Evolutionary conservation across 1,140 invertebrate genomes (phyloP).

Genomic region (Nautilus pompilius): DNA sequence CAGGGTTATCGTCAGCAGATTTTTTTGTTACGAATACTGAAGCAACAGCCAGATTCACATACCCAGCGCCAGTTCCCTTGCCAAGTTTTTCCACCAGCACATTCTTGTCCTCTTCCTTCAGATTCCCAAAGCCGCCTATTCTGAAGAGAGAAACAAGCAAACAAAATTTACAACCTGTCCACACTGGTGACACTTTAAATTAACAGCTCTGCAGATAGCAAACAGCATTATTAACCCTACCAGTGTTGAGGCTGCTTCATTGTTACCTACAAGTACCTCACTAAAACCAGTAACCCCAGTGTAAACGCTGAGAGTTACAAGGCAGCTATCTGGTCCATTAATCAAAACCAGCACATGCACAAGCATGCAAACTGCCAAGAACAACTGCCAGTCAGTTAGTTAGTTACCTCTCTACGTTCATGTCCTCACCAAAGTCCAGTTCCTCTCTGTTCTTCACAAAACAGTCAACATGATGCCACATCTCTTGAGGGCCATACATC

Average conservation of each 20-base stretch:
- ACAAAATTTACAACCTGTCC: too few species aligned
- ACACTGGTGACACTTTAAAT: too few species aligned
- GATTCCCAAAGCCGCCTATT: conserved; percentile 71
- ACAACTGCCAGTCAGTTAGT: too few species aligned
- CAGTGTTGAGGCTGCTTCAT: not conserved
- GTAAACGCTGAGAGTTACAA: too few species aligned
- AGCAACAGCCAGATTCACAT: too few species aligned
- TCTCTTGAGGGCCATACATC: conserved; percentile 68
- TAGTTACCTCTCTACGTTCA: conserved; percentile 39
- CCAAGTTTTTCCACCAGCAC: conserved; percentile 68
- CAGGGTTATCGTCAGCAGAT: too few species aligned
- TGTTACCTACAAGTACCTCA: not conserved
- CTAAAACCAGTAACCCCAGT: too few species aligned
- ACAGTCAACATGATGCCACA: conserved; percentile 92
- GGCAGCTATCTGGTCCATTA: too few species aligned
- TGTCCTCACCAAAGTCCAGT: conserved; percentile 63
- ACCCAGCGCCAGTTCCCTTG: conserved; percentile 55
- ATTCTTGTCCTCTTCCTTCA: conserved; percentile 74
- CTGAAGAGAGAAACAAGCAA: conserved; percentile 32
- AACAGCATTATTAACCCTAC: not conserved
- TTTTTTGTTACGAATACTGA: too few species aligned
- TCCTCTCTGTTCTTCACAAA: conserved; percentile 77
- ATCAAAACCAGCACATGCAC: not conserved
- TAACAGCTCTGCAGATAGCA: not conserved
- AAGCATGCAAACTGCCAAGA: not conserved